Percentiles rank a stretch among this genome's conserved stretches.
Evolutionary conservation across 2,113 vertebrate species (phyloP).

Genomic region (Ancistrus triradiatus): DNA sequence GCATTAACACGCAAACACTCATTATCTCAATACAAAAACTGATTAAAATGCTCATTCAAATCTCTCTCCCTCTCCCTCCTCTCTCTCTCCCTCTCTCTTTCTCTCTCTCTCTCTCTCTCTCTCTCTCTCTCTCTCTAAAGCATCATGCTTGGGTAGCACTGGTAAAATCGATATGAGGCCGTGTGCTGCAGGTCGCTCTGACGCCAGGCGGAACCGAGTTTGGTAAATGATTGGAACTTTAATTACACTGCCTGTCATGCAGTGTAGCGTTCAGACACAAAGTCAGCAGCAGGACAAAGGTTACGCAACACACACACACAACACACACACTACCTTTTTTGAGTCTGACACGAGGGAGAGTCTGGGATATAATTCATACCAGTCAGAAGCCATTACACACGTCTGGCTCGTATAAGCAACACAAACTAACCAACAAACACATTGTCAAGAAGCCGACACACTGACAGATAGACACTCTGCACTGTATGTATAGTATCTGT

Average conservation of each 20-base stretch:
- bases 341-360: background rate
- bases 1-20: conserved; percentile 59
- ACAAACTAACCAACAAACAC: background rate
- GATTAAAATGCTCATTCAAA: conserved; percentile 55
- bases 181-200: conserved; percentile 71
- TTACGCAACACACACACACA: conserved; percentile 72
- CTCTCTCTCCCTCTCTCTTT: background rate
- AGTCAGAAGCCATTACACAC: no score
- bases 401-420: background rate
- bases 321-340: no score
- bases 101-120: conserved; percentile 33
- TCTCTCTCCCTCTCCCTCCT: background rate
- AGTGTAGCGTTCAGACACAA: conserved; percentile 82
- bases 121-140: conserved; percentile 17
- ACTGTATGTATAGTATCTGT: no score
- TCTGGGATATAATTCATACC: background rate
- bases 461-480: conserved; percentile 5
- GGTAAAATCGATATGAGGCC: conserved; percentile 71
- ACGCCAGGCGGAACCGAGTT: conserved; percentile 81
- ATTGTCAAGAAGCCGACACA: no score
- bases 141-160: conserved; percentile 56
- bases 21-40: conserved; percentile 60
- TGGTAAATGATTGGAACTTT: conserved; percentile 96
- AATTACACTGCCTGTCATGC: conserved; percentile 94
- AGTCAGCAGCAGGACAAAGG: conserved; percentile 82